Conservation (phyloP, 2,888 invertebrate genomes). For the Ecliptopera silaceata region DNA sequence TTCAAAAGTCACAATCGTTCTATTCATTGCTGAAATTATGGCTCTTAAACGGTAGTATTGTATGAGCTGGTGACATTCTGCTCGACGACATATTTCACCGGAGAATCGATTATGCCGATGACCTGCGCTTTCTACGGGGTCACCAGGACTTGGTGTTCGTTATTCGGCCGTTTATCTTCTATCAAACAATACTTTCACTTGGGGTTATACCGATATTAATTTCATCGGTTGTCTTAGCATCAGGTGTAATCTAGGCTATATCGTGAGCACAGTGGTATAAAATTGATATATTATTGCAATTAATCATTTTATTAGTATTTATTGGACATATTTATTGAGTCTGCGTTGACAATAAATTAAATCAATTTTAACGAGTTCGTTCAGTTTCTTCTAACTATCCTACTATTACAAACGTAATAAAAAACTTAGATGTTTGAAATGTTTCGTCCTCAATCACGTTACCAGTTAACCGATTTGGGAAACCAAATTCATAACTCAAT, state of each 20-base stretch:
- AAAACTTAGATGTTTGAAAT: no score
- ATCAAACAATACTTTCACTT: constrained; percentile 40
- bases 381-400: no score
- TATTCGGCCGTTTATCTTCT: constrained; percentile 38
- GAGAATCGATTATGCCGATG: constrained; percentile 57
- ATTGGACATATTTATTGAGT: background rate
- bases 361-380: no score
- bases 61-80: constrained; percentile 45
- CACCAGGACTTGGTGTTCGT: constrained; percentile 38
- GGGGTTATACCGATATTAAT: constrained; percentile 28
- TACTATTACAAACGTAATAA: no score
- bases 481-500: no score
- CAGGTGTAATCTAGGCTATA: constrained; percentile 8
- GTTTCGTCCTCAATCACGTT: no score
- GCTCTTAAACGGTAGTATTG: constrained; percentile 56
- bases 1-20: constrained; percentile 21
- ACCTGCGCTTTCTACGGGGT: constrained; percentile 40
- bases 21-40: constrained; percentile 44
- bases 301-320: background rate
- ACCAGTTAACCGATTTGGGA: no score
- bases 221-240: constrained; percentile 26
- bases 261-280: background rate
- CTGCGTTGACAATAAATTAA: no score
- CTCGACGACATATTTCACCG: constrained; percentile 52
- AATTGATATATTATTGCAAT: constrained; percentile 8